Conservation (phyloP, 1,140 invertebrate genomes). For the Drosophila neocordata region DNA sequence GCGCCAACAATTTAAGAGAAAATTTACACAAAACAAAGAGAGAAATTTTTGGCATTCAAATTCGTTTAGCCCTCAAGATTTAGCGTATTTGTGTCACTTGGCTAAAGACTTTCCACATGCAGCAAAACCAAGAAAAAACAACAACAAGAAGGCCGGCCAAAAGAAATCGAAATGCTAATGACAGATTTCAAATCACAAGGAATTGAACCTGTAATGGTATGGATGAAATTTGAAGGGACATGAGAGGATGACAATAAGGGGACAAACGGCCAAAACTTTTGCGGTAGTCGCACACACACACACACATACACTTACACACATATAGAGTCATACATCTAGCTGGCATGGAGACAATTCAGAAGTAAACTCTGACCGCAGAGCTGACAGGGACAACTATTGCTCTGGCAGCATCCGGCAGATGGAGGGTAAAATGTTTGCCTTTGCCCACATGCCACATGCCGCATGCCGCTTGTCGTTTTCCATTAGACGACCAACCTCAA, state of each 20-base stretch:
- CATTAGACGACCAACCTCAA: constrained; percentile 79
- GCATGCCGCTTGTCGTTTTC: constrained; percentile 76
- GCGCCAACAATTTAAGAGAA: constrained; percentile 49
- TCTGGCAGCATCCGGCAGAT: constrained; percentile 61
- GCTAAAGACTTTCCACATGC: constrained; percentile 34
- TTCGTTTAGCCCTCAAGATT: constrained; percentile 15
- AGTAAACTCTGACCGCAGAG: constrained; percentile 53
- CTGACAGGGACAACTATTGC: constrained; percentile 63
- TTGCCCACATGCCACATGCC: constrained; percentile 63
- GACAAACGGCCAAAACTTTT: constrained; percentile 57
- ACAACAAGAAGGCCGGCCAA: constrained; percentile 1
- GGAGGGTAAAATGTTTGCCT: constrained; percentile 50
- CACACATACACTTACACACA: background rate
- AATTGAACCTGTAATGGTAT: background rate
- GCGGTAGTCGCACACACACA: constrained; percentile 55
- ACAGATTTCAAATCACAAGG: constrained; percentile 8
- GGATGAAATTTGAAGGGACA: background rate
- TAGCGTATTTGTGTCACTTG: constrained; percentile 67
- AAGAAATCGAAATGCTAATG: constrained; percentile 21
- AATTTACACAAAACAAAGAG: background rate
- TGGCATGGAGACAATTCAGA: constrained; percentile 9
- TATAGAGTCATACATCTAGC: background rate
- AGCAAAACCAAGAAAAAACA: background rate
- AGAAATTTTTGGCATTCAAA: constrained; percentile 6
- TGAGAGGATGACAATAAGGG: background rate